Percentiles rank a stretch among this genome's conserved stretches.
phyloP scores from a whole-genome alignment of 2,888 invertebrate species.

The Paralinhomoeus sp. region DNA sequence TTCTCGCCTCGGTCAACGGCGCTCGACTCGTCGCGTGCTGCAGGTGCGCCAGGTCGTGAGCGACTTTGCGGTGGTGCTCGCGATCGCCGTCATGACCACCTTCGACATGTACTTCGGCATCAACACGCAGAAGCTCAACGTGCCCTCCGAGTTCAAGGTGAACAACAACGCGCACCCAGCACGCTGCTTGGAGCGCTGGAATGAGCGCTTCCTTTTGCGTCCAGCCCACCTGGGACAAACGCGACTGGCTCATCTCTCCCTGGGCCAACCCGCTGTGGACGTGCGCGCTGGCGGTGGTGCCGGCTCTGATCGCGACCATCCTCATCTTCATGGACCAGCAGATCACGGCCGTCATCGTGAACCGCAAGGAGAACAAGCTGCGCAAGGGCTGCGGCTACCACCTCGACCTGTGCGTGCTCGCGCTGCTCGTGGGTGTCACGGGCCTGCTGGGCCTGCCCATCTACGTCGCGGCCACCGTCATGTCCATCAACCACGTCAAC shows the following conservation, averaged over 20 bases:
- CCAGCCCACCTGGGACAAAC: conserved; percentile 22
- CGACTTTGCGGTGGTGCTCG: conserved; percentile 89
- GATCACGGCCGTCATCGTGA: conserved; percentile 93
- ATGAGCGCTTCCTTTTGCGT: too few relatives aligned
- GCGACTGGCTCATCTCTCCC: conserved; percentile 23
- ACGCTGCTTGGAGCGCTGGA: too few relatives aligned
- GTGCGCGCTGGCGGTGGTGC: conserved; percentile 53
- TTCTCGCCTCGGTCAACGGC: too few relatives aligned
- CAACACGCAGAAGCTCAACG: conserved; percentile 76
- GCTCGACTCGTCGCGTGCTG: conserved; percentile 9
- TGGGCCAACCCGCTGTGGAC: conserved; percentile 40
- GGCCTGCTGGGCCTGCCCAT: conserved; percentile 61
- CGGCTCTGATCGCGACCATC: conserved; percentile 79
- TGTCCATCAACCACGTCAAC: conserved; percentile 90
- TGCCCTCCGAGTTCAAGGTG: conserved; percentile 30
- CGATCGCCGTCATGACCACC: conserved; percentile 68
- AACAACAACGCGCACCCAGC: too few relatives aligned
- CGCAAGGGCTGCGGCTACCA: conserved; percentile 84
- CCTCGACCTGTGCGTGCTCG: conserved; percentile 66
- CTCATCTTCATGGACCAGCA: conserved; percentile 99
- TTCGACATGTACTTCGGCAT: conserved; percentile 60
- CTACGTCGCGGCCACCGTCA: conserved; percentile 70
- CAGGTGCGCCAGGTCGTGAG: conserved; percentile 69
- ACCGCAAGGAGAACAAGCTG: conserved; percentile 87
- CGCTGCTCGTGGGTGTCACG: conserved; percentile 63